Percentiles rank a stretch among this genome's conserved stretches.
phyloP scores from a whole-genome alignment of 2,113 vertebrate genomes.

The Myiozetetes cayanensis region DNA sequence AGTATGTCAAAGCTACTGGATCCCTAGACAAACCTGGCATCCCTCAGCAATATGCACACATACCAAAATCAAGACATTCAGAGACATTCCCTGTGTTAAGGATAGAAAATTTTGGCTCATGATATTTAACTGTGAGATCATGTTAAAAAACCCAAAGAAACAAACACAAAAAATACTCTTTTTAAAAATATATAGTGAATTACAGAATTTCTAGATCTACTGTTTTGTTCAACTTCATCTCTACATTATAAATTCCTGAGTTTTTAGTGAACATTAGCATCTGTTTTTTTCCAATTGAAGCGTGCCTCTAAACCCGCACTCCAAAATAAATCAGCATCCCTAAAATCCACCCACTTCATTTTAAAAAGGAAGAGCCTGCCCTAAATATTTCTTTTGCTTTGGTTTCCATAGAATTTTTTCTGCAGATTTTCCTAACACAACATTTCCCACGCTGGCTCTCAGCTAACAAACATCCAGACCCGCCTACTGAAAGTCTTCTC shows the following conservation, averaged over 20 bases:
- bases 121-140: not conserved
- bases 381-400: conserved; percentile 2
- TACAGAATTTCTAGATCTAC: not conserved
- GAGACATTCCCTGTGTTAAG: not conserved
- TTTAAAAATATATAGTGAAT: not conserved
- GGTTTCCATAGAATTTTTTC: not conserved
- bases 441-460: not conserved
- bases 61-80: not conserved
- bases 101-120: not conserved
- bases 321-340: not conserved
- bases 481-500: not conserved
- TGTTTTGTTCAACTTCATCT: not conserved
- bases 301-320: not conserved
- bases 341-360: not conserved
- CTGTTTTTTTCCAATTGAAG: not conserved
- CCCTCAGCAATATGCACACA: not conserved
- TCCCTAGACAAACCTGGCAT: not conserved
- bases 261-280: not conserved
- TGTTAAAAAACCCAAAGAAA: not conserved
- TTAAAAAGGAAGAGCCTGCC: not conserved
- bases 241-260: not conserved
- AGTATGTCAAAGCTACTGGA: conserved; percentile 21
- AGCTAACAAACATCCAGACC: not conserved
- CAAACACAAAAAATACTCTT: not conserved
- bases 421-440: not conserved